Evolutionary conservation across 2,888 invertebrate species (phyloP).

Genomic region (Lasioglossum lativentre): DNA sequence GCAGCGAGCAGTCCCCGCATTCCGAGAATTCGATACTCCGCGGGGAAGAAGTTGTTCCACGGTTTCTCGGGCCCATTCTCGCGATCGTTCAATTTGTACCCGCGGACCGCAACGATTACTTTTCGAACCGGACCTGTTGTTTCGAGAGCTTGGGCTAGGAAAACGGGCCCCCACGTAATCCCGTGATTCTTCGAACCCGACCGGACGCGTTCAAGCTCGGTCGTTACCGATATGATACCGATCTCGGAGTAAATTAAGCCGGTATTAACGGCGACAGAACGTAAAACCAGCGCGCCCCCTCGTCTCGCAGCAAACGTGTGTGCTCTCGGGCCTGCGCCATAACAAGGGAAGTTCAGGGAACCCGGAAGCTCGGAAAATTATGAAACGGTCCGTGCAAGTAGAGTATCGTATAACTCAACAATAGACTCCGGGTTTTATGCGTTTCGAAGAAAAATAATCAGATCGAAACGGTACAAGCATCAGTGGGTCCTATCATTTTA

Average conservation of each 20-base stretch:
- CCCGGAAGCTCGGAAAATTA: neutral
- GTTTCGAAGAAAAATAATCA: neutral
- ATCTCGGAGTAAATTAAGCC: constrained; percentile 10
- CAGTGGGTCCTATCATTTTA: too few relatives aligned
- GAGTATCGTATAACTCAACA: neutral
- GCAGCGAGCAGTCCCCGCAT: constrained; percentile 71
- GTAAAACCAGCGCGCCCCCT: neutral
- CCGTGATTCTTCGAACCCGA: constrained; percentile 3
- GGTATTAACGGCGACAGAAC: constrained; percentile 8
- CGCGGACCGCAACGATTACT: constrained; percentile 35
- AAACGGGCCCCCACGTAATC: constrained; percentile 10
- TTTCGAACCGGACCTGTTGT: constrained; percentile 19
- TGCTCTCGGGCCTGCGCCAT: neutral
- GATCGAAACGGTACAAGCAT: neutral
- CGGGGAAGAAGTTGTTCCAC: constrained; percentile 52
- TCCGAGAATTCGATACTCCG: constrained; percentile 74
- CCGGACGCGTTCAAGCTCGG: constrained; percentile 10
- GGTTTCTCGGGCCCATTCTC: constrained; percentile 42
- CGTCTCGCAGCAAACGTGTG: neutral
- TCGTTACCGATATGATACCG: constrained; percentile 27
- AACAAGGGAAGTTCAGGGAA: constrained; percentile 1
- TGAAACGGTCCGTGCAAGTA: neutral
- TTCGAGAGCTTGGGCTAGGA: neutral
- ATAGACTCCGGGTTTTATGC: neutral
- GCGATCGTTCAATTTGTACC: constrained; percentile 64